Base-by-base conservation (phyloP, 2,113 vertebrate genomes). In the Hiodon alosoides region DNA sequence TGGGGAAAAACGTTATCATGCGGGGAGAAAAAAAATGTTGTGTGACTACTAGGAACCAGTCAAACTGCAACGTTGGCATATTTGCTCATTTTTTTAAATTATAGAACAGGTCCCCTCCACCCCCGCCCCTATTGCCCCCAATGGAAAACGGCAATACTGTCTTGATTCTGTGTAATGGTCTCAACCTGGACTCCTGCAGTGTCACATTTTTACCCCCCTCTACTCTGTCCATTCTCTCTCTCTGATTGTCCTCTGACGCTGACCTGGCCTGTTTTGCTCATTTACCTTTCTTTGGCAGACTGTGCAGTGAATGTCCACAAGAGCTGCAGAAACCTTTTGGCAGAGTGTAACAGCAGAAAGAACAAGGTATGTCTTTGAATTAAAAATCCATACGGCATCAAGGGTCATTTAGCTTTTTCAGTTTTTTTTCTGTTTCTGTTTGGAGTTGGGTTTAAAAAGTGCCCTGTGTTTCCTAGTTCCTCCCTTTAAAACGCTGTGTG, bases 281-380 rank as follows among this genome's bases (percentile, higher is more conserved):
- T 50, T 61, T 10, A 31, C 16, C 79, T 76, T 65, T 84, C 66
- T 80, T 76, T 85, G 86, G 69, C 91, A 96, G 95, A 96, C 79
- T 96, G 95, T 80, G 92, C 90, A 16, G 93, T 95, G 81, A 95
- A 95, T 66, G 94, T 96, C 85, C 94, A 96, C 85, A 96, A 93
- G 89, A 94, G 85, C 91, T 96, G 94, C 86, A 94, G 83, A 88
- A 91, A 78, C 79, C 90, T 96, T 71, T 86, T 95, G 83, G 85
- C 92, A 62, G 94, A 96, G 87, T 96, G 95, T 85, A 92, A 89
- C 86, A 93, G 87, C 87, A 81, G 58, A 85, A 94, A 85, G 84
- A 86, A 82, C 84, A 95, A 94, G 94, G 95, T 96, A 89, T 17
- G 53, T 68, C 5, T 7, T 31, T 31, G 31, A 31, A 31, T 31